phyloP scores from a whole-genome alignment of 2,113 vertebrate genomes.

The Danionella cerebrum region DNA sequence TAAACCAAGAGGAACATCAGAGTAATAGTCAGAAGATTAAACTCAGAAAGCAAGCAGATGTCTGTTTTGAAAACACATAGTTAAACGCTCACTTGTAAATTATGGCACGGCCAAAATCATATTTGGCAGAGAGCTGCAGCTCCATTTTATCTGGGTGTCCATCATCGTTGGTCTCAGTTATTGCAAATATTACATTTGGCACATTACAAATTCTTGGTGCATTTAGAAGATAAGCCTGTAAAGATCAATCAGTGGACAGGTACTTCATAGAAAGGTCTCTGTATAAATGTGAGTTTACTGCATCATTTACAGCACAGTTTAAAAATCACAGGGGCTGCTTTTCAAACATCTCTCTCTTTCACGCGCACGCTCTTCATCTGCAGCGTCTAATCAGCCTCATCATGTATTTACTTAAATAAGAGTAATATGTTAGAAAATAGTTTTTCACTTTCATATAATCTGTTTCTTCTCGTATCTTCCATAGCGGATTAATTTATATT shows the following conservation, averaged over 20 bases:
- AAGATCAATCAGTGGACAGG: slow-evolving; percentile 61
- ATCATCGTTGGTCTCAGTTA: slow-evolving; percentile 61
- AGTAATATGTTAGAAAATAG: slow-evolving; percentile 91
- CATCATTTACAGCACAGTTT: slow-evolving; percentile 67
- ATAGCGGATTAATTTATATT: slow-evolving; percentile 74
- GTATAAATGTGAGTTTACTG: slow-evolving; percentile 69
- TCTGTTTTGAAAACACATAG: slow-evolving; percentile 53
- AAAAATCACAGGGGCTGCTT: slow-evolving; percentile 66
- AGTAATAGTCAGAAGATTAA: background rate
- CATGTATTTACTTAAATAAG: slow-evolving; percentile 73
- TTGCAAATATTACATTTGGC: slow-evolving; percentile 82
- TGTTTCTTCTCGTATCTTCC: slow-evolving; percentile 78
- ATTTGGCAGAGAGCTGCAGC: slow-evolving; percentile 68
- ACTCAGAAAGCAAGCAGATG: slow-evolving; percentile 33
- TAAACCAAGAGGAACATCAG: slow-evolving; percentile 1
- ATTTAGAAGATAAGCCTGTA: slow-evolving; percentile 65
- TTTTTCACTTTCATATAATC: slow-evolving; percentile 79
- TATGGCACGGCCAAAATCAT: slow-evolving; percentile 73
- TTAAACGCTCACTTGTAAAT: slow-evolving; percentile 76
- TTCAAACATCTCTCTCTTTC: slow-evolving; percentile 59
- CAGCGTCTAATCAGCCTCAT: slow-evolving; percentile 60
- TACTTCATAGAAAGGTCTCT: slow-evolving; percentile 70
- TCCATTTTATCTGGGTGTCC: slow-evolving; percentile 36
- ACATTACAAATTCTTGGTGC: slow-evolving; percentile 75
- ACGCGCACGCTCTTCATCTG: too few species aligned